Evolutionary conservation across 2,797 vertebrate genomes (phyloP).

Genomic region (Philypnodon macrostomus): DNA sequence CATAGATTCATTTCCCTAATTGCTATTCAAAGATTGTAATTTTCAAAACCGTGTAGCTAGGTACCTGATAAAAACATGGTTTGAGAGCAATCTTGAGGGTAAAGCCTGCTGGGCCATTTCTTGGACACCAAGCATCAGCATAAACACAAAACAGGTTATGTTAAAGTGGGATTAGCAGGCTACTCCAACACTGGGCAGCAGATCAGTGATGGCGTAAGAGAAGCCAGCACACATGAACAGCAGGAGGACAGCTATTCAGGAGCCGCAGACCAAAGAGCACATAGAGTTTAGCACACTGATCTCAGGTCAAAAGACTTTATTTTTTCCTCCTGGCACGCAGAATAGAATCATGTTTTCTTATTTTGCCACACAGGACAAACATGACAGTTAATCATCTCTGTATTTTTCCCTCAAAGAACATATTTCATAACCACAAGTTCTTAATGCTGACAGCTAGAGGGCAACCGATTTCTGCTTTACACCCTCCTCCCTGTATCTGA

Average conservation of each 20-base stretch:
- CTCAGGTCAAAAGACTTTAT: not conserved
- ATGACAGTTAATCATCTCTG: too few relatives aligned
- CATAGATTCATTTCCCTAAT: slow-evolving; percentile 64
- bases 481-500: slow-evolving; percentile 46
- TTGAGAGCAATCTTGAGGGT: slow-evolving; percentile 62
- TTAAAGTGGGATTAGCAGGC: slow-evolving; percentile 54
- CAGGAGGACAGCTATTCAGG: slow-evolving; percentile 20
- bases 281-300: slow-evolving; percentile 6
- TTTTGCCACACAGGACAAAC: too few relatives aligned
- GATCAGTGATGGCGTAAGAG: slow-evolving; percentile 38
- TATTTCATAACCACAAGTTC: slow-evolving; percentile 57
- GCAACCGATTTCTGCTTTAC: slow-evolving; percentile 73
- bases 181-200: slow-evolving; percentile 38
- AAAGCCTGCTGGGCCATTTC: slow-evolving; percentile 54
- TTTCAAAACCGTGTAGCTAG: slow-evolving; percentile 73
- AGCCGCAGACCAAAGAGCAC: slow-evolving; percentile 11
- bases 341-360: not conserved
- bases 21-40: slow-evolving; percentile 66
- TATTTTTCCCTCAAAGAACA: slow-evolving; percentile 16
- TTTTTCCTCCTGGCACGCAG: not conserved
- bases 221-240: slow-evolving; percentile 9
- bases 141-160: slow-evolving; percentile 49
- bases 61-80: slow-evolving; percentile 72
- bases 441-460: slow-evolving; percentile 80
- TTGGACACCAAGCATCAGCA: slow-evolving; percentile 55